phyloP scores from a whole-genome alignment of 64 coral and sea anemone species.

The Dendronephthya gigantea region DNA sequence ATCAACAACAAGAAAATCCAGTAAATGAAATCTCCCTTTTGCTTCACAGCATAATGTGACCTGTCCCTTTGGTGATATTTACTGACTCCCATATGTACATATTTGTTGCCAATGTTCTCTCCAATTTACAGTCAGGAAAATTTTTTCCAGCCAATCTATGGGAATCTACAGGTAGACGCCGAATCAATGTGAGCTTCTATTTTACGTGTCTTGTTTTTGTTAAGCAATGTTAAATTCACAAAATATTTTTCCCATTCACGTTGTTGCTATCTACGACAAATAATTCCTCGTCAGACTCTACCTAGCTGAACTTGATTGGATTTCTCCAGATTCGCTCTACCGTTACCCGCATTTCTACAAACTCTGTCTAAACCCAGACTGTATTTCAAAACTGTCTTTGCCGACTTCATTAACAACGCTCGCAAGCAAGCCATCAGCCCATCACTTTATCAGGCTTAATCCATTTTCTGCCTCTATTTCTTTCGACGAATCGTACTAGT shows the following conservation, averaged over 20 bases:
- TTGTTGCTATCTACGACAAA: constrained; percentile 27
- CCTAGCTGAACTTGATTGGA: constrained; percentile 35
- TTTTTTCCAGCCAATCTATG: constrained; percentile 22
- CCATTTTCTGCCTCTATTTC: constrained; percentile 11
- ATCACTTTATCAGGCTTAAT: constrained; percentile 9
- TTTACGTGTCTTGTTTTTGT: constrained; percentile 18
- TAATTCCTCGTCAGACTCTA: constrained; percentile 16
- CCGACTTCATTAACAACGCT: neutral
- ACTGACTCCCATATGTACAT: constrained; percentile 20
- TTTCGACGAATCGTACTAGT: constrained; percentile 8
- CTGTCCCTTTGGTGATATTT: constrained; percentile 20
- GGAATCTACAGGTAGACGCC: constrained; percentile 40
- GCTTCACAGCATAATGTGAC: constrained; percentile 35
- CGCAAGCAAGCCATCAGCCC: constrained; percentile 20
- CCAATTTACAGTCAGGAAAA: constrained; percentile 33
- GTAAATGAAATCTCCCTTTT: constrained; percentile 37
- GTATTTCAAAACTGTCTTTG: constrained; percentile 8
- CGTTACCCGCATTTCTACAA: no score
- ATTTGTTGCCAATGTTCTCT: constrained; percentile 32
- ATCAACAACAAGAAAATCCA: no score
- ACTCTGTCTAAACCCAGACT: neutral
- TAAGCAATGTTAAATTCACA: constrained; percentile 20
- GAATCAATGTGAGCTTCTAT: constrained; percentile 42
- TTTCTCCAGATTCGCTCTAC: constrained; percentile 21
- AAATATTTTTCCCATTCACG: constrained; percentile 23